Base-by-base conservation (phyloP, 2,113 vertebrate species). In the Rhea americana region DNA sequence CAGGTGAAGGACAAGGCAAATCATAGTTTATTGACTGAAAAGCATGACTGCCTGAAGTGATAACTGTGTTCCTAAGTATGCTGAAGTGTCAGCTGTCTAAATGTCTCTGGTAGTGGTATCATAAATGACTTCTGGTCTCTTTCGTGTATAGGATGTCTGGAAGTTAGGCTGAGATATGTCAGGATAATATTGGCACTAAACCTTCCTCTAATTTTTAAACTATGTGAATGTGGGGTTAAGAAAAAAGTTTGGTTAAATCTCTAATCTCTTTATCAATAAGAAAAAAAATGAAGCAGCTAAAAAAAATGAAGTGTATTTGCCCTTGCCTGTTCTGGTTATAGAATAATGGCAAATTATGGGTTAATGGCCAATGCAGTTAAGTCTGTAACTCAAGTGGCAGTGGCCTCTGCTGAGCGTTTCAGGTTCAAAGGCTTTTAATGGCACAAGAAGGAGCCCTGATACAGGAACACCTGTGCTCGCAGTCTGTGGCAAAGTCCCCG, bases 1-100 rank as follows among this genome's bases (percentile, higher is more conserved):
- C 61, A 71, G 91, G 91, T 96, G 91, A 95, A 93, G 86, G 87
- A 80, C 75, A 55, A 82, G 90, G 87, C 82, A 84, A 88, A 72
- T 63, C 51, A 22, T 8, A 68, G 65, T 74, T 81, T 96, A 85
- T 88, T 95, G 76, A 80, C 93, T 95, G 75, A 59, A 83, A 96
- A 86, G 75, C 70, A 25, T 32, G 90, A 10, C 11, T 88, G 76
- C 68, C 85, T 92, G 90, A 83, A 89, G 82, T 68, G 85, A 21
- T 84, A 90, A 61, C 82, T 95, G 66, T 95, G 83, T 94, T 92
- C 76, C 87, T 39, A 11, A 39, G 63, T 45, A 71, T 82, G 89
- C 77, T 89, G 68, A 85, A 62, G 70, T 84, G 71, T 66, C 87
- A 85, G 87, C 87, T 78, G 30, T 47, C 90, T 66, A 7, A 88